Evolutionary conservation across 2,888 invertebrate species (phyloP).

Genomic region (Acrobasis consociella): DNA sequence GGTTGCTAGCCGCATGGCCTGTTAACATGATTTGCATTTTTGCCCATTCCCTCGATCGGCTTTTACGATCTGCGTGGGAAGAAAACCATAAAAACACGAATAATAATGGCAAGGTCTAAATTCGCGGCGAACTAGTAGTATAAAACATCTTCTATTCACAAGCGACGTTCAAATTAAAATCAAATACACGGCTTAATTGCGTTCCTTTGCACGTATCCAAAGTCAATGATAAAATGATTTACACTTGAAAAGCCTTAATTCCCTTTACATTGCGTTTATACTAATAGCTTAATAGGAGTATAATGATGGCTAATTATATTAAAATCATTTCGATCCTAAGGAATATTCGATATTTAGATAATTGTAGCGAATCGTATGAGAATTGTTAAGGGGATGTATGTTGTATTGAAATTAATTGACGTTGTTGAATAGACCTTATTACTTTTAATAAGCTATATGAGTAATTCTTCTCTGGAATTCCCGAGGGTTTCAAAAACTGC

Average conservation of each 20-base stretch:
- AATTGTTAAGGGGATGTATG: conserved; percentile 39
- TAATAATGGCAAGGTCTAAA: no score
- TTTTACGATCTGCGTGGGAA: no score
- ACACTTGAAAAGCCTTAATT: conserved; percentile 8
- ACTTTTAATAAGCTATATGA: no score
- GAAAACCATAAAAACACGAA: no score
- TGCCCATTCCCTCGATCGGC: no score
- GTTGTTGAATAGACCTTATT: no score
- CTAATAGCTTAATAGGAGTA: conserved; percentile 31
- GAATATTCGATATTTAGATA: conserved; percentile 38
- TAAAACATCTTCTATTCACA: background rate
- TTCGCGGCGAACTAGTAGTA: no score
- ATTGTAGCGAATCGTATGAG: conserved; percentile 41
- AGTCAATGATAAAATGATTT: conserved; percentile 11
- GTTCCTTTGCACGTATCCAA: conserved; percentile 7
- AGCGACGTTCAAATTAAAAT: background rate
- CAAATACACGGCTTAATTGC: conserved; percentile 8
- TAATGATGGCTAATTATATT: conserved; percentile 38
- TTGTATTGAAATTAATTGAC: no score
- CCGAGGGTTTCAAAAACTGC: no score
- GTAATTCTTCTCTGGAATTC: no score
- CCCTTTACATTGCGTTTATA: conserved; percentile 9
- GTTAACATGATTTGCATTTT: no score
- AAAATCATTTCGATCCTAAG: conserved; percentile 35
- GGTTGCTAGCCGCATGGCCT: no score